phyloP scores from a whole-genome alignment of 2,888 invertebrate genomes.

The Leptura quadrifasciata region DNA sequence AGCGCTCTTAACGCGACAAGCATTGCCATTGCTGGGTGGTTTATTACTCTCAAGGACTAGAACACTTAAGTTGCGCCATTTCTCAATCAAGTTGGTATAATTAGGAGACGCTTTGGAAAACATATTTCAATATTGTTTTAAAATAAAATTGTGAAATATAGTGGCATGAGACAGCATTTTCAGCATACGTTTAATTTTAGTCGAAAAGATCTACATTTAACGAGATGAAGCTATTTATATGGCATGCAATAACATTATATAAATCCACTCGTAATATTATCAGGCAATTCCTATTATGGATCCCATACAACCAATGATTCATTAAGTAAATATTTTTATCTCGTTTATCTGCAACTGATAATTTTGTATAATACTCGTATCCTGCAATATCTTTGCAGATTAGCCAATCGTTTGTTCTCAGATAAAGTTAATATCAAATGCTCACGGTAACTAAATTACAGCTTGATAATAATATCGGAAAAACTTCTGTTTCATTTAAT shows the following conservation, averaged over 20 bases:
- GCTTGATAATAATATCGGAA: background rate
- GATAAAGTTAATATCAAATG: background rate
- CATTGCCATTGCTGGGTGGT: too few species aligned
- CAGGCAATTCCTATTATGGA: background rate
- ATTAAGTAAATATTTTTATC: background rate
- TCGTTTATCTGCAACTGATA: background rate
- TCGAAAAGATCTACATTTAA: background rate
- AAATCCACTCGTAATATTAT: background rate
- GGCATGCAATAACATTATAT: background rate
- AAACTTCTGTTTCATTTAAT: background rate
- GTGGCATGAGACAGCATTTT: background rate
- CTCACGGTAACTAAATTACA: background rate
- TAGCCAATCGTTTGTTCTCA: background rate
- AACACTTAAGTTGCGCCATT: too few species aligned
- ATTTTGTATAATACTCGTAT: background rate
- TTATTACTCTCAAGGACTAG: too few species aligned
- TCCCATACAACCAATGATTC: slow-evolving; percentile 7
- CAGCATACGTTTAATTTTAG: background rate
- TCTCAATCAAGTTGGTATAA: too few species aligned
- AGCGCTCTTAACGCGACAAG: too few species aligned
- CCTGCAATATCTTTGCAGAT: background rate
- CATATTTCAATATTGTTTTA: too few species aligned
- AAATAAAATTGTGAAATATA: too few species aligned
- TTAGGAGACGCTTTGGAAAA: too few species aligned
- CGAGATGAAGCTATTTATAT: background rate